Conservation (phyloP, 2,888 invertebrate genomes). For the Alentia gelatinosa region DNA sequence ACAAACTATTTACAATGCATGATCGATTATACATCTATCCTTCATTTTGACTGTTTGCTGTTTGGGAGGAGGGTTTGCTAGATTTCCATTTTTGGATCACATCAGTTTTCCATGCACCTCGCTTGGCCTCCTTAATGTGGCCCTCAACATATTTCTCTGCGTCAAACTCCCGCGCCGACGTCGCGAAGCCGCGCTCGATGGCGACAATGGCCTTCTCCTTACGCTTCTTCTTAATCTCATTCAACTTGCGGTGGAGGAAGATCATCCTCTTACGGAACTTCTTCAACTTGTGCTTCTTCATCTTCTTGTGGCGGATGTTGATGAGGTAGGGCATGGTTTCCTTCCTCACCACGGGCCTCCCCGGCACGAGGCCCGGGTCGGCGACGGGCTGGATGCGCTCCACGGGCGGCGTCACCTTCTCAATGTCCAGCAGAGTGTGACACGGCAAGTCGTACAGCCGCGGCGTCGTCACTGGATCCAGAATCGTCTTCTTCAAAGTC, state of each 20-base stretch:
- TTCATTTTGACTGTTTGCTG: too few species aligned
- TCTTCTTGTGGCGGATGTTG: conserved; percentile 63
- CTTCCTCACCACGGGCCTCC: conserved; percentile 53
- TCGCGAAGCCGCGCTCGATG: conserved; percentile 47
- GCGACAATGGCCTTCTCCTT: conserved; percentile 61
- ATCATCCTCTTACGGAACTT: conserved; percentile 64
- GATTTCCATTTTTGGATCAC: conserved; percentile 49
- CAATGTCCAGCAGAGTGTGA: background rate
- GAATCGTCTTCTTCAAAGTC: background rate
- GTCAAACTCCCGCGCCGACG: conserved; percentile 59
- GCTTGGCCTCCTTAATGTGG: conserved; percentile 56
- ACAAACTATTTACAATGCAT: too few species aligned
- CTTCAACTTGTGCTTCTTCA: conserved; percentile 66
- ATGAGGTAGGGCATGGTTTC: conserved; percentile 62
- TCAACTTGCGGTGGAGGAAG: conserved; percentile 60
- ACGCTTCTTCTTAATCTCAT: conserved; percentile 58
- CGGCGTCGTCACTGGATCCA: conserved; percentile 11
- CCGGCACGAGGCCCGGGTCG: conserved; percentile 54
- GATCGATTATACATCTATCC: too few species aligned
- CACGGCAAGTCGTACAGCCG: conserved; percentile 12
- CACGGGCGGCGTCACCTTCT: conserved; percentile 54
- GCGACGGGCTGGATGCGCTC: conserved; percentile 49
- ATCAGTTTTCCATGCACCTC: conserved; percentile 62
- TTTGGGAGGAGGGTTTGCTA: background rate
- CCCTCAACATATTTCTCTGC: conserved; percentile 59